Conservation (phyloP, 2,888 invertebrate genomes). For the Leptinotarsa peninsularis region DNA sequence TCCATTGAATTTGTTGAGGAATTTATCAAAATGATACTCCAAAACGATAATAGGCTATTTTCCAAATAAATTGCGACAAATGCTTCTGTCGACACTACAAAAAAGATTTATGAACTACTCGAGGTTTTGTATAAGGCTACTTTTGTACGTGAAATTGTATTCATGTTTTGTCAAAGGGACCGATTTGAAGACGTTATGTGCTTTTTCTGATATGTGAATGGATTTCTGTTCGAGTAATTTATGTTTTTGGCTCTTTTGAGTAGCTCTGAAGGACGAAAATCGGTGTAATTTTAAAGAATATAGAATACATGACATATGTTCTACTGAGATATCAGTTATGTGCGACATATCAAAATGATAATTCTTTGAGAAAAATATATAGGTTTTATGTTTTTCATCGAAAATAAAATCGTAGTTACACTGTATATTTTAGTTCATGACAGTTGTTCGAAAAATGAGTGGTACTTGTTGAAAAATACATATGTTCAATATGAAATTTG, state of each 20-base stretch:
- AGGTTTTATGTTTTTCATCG: background rate
- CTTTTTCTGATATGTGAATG: slow-evolving; percentile 36
- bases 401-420: background rate
- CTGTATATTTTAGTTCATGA: no score
- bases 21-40: slow-evolving; percentile 59
- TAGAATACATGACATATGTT: slow-evolving; percentile 17
- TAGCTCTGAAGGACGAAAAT: slow-evolving; percentile 28
- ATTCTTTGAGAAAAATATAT: background rate
- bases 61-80: slow-evolving; percentile 56
- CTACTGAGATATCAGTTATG: background rate
- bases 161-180: slow-evolving; percentile 50
- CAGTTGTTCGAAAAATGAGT: no score
- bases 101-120: slow-evolving; percentile 55
- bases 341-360: background rate
- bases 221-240: slow-evolving; percentile 42
- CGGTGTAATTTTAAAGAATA: slow-evolving; percentile 30
- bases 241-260: slow-evolving; percentile 41
- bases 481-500: no score
- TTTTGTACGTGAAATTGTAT: slow-evolving; percentile 55
- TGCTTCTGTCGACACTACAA: slow-evolving; percentile 54
- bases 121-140: slow-evolving; percentile 52
- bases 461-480: no score
- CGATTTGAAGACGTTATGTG: slow-evolving; percentile 37
- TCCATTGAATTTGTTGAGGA: slow-evolving; percentile 42
- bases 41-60: slow-evolving; percentile 56